Conservation (phyloP, 1,140 invertebrate species). For the Drosophila lacertosa region DNA sequence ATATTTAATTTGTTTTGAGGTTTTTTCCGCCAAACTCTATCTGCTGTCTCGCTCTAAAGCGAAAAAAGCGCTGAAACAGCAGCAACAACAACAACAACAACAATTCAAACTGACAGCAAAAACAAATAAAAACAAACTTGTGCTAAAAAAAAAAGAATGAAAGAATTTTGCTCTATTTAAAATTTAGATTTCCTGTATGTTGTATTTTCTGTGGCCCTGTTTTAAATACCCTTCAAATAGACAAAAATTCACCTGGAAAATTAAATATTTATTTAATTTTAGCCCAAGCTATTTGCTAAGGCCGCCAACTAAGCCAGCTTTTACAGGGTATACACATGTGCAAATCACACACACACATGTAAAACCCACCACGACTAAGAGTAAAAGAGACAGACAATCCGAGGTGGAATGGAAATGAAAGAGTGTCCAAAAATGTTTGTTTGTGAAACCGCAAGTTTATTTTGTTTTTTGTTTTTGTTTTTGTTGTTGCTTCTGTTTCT, state of each 20-base stretch:
- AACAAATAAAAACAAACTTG: slow-evolving; percentile 55
- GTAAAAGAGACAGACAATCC: not conserved
- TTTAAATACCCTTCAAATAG: no score
- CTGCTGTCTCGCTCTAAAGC: slow-evolving; percentile 10
- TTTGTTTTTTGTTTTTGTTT: slow-evolving; percentile 1
- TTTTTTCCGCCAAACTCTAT: slow-evolving; percentile 42
- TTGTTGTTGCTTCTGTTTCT: slow-evolving; percentile 6
- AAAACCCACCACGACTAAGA: no score
- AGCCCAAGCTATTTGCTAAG: no score
- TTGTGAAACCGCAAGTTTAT: slow-evolving; percentile 18
- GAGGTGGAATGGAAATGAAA: not conserved
- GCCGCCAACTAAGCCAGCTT: no score
- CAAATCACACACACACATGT: slow-evolving; percentile 1
- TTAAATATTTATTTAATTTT: no score
- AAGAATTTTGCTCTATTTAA: no score
- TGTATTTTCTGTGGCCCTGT: no score
- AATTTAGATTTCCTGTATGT: no score
- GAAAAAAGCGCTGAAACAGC: slow-evolving; percentile 65
- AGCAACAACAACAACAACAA: slow-evolving; percentile 28
- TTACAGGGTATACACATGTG: slow-evolving; percentile 2
- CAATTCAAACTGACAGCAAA: slow-evolving; percentile 12
- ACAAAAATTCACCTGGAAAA: no score
- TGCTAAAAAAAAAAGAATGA: slow-evolving; percentile 7
- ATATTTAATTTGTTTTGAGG: slow-evolving; percentile 80
- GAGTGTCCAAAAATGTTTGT: not conserved